phyloP scores from a whole-genome alignment of 2,888 invertebrate genomes.

The Aromia moschata region DNA sequence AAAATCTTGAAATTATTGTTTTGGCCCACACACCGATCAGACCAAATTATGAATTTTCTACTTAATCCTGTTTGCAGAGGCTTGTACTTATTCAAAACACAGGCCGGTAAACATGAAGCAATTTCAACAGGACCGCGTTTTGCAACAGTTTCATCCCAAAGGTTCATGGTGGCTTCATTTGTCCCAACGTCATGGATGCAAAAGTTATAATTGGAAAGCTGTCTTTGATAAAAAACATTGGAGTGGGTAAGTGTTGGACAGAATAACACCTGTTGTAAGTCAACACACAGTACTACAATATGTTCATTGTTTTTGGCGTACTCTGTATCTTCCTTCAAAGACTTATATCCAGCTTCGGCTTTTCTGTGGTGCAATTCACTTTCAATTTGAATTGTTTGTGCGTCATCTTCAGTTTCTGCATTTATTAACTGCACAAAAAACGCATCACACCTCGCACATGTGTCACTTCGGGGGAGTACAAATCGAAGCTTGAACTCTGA shows the following conservation, averaged over 20 bases:
- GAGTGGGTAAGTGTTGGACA: not conserved
- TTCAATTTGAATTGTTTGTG: no score
- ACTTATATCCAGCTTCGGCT: no score
- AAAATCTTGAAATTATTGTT: constrained; percentile 20
- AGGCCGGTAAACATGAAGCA: constrained; percentile 20
- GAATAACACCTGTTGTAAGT: not conserved
- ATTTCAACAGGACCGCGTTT: constrained; percentile 23
- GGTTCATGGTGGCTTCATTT: constrained; percentile 23
- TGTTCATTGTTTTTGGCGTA: not conserved
- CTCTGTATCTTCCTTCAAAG: not conserved
- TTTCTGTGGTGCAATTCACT: no score
- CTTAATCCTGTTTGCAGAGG: constrained; percentile 13
- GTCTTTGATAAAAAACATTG: not conserved
- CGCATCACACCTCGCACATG: no score
- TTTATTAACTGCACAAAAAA: no score
- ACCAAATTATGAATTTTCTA: constrained; percentile 24
- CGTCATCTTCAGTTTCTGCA: no score
- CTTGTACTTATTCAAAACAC: constrained; percentile 15
- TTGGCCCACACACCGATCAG: constrained; percentile 26
- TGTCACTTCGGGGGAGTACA: no score
- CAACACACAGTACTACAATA: not conserved
- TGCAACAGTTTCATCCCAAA: constrained; percentile 27
- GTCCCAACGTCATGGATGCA: constrained; percentile 14
- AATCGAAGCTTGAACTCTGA: no score
- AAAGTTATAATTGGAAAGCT: constrained; percentile 23